These are phyloP conservation scores for Anoplopoma fimbria DNA, from an alignment of 2,113 vertebrate species.

Conservation along the genomic window DNA sequence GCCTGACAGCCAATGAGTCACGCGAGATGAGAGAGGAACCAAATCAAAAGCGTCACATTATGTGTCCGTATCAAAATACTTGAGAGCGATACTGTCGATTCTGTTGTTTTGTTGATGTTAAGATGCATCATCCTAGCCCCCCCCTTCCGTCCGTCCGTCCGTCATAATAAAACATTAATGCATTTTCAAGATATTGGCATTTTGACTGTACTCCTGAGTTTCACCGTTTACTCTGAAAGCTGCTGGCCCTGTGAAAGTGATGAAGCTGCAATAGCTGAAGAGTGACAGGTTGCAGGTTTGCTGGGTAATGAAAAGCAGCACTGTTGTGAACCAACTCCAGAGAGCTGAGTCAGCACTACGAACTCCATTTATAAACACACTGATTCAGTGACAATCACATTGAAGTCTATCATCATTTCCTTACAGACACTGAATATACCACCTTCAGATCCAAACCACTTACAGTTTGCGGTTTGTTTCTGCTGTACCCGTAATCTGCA, in stretches of 20 bases:
- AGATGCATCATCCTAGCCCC: no score
- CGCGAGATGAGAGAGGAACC: slow-evolving; percentile 6
- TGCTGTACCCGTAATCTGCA: neutral
- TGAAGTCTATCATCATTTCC: slow-evolving; percentile 34
- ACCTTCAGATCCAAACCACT: slow-evolving; percentile 16
- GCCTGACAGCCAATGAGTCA: no score
- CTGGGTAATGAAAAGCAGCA: slow-evolving; percentile 13
- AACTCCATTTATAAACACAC: slow-evolving; percentile 25
- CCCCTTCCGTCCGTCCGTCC: no score
- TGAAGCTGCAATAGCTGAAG: slow-evolving; percentile 44
- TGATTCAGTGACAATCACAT: slow-evolving; percentile 41
- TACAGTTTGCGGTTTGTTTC: slow-evolving; percentile 1
- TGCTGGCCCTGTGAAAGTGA: slow-evolving; percentile 35
- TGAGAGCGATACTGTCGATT: neutral
- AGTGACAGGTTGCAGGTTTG: slow-evolving; percentile 43
- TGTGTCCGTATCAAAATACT: slow-evolving; percentile 25
- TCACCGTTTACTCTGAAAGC: slow-evolving; percentile 34
- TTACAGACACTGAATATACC: slow-evolving; percentile 27
- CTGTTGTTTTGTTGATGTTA: neutral
- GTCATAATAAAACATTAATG: slow-evolving; percentile 19
- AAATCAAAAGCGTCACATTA: neutral
- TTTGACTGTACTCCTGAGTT: slow-evolving; percentile 18
- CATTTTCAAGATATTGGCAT: neutral
- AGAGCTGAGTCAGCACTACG: slow-evolving; percentile 50
- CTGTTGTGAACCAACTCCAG: slow-evolving; percentile 31